Evolutionary conservation across 2,888 invertebrate species (phyloP), one percentile per base, ranked within the genome.

Genomic region (Drosophila greeni): DNA sequence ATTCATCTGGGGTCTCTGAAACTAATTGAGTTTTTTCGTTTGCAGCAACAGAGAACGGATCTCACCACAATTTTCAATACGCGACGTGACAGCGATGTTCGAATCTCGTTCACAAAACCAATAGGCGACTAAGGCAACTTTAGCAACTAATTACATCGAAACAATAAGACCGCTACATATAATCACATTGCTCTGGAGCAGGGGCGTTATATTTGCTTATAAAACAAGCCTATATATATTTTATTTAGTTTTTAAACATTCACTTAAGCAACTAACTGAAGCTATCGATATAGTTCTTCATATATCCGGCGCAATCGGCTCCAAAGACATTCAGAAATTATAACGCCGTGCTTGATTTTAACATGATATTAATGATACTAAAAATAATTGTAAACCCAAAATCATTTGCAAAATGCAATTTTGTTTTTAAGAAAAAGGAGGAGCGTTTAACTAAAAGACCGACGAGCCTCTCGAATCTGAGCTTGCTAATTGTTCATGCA

Each of bases 21-120:
- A 51, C 2, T 29, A 33, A 66, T 14, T 2, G 0, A 5, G 3
- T 26, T 16, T 7, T 2, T 43, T 69, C n/a, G n/a, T 65, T 89
- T 89, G 11, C 89, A 93, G 93, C 86, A 80, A 74, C 60, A 92
- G 92, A 87, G 93, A 93, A 74, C 92, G 92, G 86, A 90, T 91
- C 65, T 93, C 94, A 33, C 93, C 93, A 11, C 91, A 93, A 42
- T 93, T 92, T 88, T 93, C 93, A 86, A 95, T 95, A 78, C 92
- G 93, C 79, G 94, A 95, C 87, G 94, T 95, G 92, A 93, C 95
- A 67, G 95, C 95, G 70, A 92, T 95, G 87, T 95, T 95, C 86
- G 95, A 95, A 88, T 93, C 93, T 86, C 93, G 93, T 87, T 92
- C 92, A 66, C 89, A 89, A 86, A 89, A 89, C 76, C 88, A 89